Evolutionary conservation across 2,797 vertebrate genomes (phyloP).

Genomic region (Heliangelus exortis): DNA sequence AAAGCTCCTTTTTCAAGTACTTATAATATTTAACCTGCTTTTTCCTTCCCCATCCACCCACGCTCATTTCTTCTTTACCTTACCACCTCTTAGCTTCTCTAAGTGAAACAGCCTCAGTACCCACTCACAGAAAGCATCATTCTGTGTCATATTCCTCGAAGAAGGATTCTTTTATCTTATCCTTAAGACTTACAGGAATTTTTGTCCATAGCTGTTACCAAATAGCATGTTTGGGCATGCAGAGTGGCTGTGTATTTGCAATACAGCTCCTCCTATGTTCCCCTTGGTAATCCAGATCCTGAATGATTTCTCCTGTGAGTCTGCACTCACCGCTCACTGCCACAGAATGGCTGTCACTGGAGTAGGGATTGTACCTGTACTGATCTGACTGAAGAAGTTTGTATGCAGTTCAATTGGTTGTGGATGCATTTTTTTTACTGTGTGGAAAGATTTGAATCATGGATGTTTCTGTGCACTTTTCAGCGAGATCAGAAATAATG

Average conservation of each 20-base stretch:
- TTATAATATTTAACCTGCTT: background rate
- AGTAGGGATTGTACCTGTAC: background rate
- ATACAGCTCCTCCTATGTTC: background rate
- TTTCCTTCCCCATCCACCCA: background rate
- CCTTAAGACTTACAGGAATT: background rate
- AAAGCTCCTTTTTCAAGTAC: background rate
- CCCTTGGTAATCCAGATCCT: background rate
- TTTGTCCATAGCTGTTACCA: background rate
- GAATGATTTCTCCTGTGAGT: accelerated
- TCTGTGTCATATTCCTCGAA: background rate
- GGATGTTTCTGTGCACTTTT: background rate
- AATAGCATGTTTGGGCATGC: accelerated
- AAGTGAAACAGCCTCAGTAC: background rate
- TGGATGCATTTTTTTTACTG: background rate
- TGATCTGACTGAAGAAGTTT: background rate
- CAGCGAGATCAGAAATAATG: slow-evolving; percentile 25
- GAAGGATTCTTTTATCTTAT: background rate
- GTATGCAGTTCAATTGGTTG: background rate
- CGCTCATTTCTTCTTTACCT: background rate
- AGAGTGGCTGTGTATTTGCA: background rate
- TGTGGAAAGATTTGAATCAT: slow-evolving; percentile 1
- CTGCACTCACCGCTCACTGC: accelerated
- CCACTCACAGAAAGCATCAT: background rate
- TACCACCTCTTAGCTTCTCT: background rate
- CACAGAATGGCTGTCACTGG: background rate